phyloP scores from a whole-genome alignment of 2,113 vertebrate species.

The Bothrops jararaca region DNA sequence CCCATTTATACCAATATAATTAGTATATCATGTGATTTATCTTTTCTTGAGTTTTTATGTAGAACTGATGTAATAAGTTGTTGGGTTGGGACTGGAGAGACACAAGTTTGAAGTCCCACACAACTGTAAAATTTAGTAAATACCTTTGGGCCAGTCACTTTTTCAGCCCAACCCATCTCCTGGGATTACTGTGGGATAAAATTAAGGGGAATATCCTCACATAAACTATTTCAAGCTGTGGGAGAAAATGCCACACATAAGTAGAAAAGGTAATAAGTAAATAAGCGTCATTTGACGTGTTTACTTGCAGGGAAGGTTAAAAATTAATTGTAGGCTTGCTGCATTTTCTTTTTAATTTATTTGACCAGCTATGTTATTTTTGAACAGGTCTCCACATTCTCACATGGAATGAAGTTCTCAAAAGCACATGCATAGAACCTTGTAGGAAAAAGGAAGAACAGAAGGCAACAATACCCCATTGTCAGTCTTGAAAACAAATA shows the following conservation, averaged over 20 bases:
- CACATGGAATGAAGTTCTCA: background rate
- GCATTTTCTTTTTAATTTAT: background rate
- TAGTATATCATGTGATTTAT: background rate
- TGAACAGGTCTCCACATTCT: rapidly evolving
- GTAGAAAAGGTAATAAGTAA: background rate
- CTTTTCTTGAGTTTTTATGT: background rate
- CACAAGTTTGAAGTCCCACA: background rate
- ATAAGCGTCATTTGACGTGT: background rate
- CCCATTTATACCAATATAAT: background rate
- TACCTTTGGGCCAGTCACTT: background rate
- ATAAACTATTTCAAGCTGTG: background rate
- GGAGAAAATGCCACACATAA: background rate
- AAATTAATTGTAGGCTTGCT: background rate
- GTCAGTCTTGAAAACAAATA: background rate
- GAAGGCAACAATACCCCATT: background rate
- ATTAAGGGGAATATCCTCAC: background rate
- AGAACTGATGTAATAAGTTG: background rate
- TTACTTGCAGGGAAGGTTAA: background rate
- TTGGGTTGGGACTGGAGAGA: background rate
- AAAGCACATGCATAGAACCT: background rate
- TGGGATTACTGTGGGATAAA: background rate
- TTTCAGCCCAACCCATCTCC: background rate
- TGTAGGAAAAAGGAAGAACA: background rate
- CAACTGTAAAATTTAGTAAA: background rate
- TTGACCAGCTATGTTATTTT: background rate